Evolutionary conservation across 2,113 vertebrate species (phyloP).

Genomic region (Henicopernis longicauda): DNA sequence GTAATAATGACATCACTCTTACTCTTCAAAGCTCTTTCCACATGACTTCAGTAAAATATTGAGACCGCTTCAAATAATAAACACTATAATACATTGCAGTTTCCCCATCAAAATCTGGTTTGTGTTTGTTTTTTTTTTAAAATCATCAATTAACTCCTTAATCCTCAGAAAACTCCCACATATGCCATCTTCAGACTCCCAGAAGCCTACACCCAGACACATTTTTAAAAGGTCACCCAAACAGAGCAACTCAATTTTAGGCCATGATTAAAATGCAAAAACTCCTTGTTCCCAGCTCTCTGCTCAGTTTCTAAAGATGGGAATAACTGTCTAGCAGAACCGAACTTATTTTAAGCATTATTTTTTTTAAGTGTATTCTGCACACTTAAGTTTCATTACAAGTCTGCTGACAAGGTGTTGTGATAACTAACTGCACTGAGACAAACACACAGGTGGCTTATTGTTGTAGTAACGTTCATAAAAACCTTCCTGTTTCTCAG

Average conservation of each 20-base stretch:
- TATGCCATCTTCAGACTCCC: background rate
- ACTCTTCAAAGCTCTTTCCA: background rate
- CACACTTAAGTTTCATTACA: background rate
- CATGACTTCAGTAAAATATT: background rate
- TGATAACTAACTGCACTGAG: background rate
- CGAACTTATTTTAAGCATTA: background rate
- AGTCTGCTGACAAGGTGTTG: constrained; percentile 10
- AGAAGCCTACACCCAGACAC: background rate
- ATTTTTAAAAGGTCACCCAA: constrained; percentile 23
- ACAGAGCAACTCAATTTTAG: background rate
- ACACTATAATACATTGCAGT: background rate
- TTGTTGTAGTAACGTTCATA: background rate
- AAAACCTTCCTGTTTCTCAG: background rate
- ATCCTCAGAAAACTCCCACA: background rate
- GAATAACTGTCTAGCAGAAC: background rate
- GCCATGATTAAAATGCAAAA: constrained; percentile 16
- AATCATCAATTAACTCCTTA: background rate
- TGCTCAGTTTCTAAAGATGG: background rate
- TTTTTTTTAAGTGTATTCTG: background rate
- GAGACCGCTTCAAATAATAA: background rate
- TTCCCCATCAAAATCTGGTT: background rate
- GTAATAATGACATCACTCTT: background rate
- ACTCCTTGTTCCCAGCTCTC: background rate
- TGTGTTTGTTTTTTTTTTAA: background rate
- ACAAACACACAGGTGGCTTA: background rate